Evolutionary conservation across 1,140 invertebrate genomes (phyloP), one percentile per base, ranked within the genome.

Genomic region (Drosophila gunungcola): DNA sequence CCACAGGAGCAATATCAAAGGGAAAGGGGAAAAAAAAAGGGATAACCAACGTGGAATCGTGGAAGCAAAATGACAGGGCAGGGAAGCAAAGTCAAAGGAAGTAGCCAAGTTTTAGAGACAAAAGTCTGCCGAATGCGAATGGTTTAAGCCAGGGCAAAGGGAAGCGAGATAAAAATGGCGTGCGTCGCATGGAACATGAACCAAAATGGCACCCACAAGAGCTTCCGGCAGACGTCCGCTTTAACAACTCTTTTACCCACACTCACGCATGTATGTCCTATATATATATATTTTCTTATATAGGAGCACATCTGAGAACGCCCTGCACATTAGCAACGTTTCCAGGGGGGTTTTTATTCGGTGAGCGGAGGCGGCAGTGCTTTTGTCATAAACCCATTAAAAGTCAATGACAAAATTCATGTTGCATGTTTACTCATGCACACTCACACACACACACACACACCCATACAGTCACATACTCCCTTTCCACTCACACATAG

Each of bases 311-410:
- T 39, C 46, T 16, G 38, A 61, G 54, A 62, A 74, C 82, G 82
- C 73, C 46, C 73, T 73, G 78, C 82, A 88, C 83, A 88, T 88
- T 83, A 89, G 80, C 76, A 48, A 49, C 32, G 57, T 55, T 61
- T 29, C 48, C 10, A 43, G 51, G 42, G 36, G 43, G 29, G 4
- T 57, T 34, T 25, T 38, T 49, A 43, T 21, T 63, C 29, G 25
- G 67, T 7, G 36, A 27, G 7, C 25, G 67, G 54, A 25, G 69
- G 57, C 25, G 69, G 56, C 61, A 77, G 52, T 68, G 80, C 69
- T 89, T 89, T 89, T 84, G 84, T 89, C 86, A 88, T 86, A 83
- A 86, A 83, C 86, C 82, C 86, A 90, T 90, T 90, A 90, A 90
- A 90, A 90, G 86, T 90, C 86, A 90, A 90, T 86, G 86, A 75